Conservation (phyloP, 1,140 invertebrate genomes). For the Sycobia sp. region DNA sequence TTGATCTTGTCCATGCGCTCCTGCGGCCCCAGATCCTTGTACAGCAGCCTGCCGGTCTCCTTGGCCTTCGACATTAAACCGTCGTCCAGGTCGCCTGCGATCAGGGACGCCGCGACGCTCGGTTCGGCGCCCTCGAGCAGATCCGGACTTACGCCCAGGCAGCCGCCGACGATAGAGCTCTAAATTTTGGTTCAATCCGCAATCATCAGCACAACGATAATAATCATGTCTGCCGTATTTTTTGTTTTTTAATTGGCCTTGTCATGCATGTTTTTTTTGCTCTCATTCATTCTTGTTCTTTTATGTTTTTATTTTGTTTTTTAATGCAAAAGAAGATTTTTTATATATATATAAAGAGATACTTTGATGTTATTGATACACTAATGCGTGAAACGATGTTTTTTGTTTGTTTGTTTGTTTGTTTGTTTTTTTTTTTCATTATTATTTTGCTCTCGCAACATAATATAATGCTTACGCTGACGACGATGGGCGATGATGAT, state of each 20-base stretch:
- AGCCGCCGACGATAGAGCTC: slow-evolving; percentile 58
- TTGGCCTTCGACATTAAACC: slow-evolving; percentile 79
- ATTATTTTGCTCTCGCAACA: too few species aligned
- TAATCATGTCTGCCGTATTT: neutral
- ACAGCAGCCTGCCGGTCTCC: slow-evolving; percentile 77
- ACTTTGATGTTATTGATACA: too few species aligned
- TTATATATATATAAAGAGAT: neutral
- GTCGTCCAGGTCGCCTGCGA: slow-evolving; percentile 70
- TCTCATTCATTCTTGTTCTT: slow-evolving; percentile 6
- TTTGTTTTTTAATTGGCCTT: slow-evolving; percentile 5
- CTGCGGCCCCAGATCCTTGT: slow-evolving; percentile 66
- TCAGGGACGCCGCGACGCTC: slow-evolving; percentile 60
- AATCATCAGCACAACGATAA: slow-evolving; percentile 23
- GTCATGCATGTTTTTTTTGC: slow-evolving; percentile 18
- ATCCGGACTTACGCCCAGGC: slow-evolving; percentile 59
- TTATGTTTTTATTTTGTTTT: slow-evolving; percentile 7
- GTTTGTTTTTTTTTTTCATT: too few species aligned
- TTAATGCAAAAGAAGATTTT: slow-evolving; percentile 1
- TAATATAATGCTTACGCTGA: too few species aligned
- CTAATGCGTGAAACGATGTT: too few species aligned
- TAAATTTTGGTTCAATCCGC: slow-evolving; percentile 51
- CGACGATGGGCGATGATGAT: too few species aligned
- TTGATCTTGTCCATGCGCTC: slow-evolving; percentile 72
- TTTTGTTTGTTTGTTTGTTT: too few species aligned
- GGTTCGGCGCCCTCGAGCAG: slow-evolving; percentile 58